Conservation (phyloP, 2,888 invertebrate genomes). For the Cephalotes varians region DNA sequence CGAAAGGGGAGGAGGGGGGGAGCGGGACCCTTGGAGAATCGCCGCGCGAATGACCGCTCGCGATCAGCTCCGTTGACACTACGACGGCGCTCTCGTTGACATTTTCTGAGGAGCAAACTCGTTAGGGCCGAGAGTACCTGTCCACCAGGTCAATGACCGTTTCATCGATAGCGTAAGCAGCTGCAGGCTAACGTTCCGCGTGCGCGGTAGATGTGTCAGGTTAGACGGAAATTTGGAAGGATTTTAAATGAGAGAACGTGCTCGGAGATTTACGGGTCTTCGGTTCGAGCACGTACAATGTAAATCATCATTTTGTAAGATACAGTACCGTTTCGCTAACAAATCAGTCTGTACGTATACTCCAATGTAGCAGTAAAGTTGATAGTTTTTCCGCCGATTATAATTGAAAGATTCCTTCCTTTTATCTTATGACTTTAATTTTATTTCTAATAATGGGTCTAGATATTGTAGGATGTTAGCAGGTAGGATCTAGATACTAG, state of each 20-base stretch:
- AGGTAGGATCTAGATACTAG: constrained; percentile 16
- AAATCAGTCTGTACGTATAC: background rate
- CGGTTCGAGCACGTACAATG: background rate
- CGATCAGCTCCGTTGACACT: constrained; percentile 51
- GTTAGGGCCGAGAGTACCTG: constrained; percentile 62
- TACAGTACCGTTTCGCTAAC: background rate
- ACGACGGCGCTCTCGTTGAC: constrained; percentile 58
- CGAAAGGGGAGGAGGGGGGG: constrained; percentile 66
- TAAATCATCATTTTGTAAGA: constrained; percentile 11
- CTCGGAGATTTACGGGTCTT: background rate
- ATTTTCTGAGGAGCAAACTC: constrained; percentile 62
- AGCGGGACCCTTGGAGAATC: constrained; percentile 40
- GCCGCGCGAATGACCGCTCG: constrained; percentile 33
- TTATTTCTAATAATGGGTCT: constrained; percentile 25
- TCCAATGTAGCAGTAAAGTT: background rate
- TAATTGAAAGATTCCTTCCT: background rate
- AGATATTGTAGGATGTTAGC: background rate
- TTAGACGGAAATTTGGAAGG: constrained; percentile 60
- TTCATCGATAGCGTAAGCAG: constrained; percentile 64
- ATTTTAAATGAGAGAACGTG: constrained; percentile 8
- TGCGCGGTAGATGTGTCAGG: constrained; percentile 59
- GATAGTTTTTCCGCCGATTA: background rate
- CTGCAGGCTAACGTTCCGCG: constrained; percentile 68
- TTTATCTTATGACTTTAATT: background rate
- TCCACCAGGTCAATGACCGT: constrained; percentile 67